These are phyloP conservation scores for Aspiorhynchus laticeps DNA, from an alignment of 2,113 vertebrate species.

Conservation along the genomic window DNA sequence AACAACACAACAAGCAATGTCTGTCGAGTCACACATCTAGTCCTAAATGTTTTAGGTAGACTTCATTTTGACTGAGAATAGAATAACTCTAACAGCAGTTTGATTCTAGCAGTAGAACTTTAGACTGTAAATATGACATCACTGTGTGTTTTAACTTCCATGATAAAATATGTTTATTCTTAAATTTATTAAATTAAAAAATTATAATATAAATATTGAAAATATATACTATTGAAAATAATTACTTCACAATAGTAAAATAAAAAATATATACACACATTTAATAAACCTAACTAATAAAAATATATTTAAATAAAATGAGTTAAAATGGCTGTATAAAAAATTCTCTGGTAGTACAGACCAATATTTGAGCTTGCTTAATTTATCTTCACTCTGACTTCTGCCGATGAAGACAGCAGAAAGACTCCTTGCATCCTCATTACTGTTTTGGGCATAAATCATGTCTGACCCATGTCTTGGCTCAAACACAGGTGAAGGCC, in stretches of 20 bases:
- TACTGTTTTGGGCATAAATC: conserved; percentile 35
- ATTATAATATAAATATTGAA: no score
- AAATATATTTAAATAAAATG: background rate
- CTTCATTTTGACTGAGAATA: background rate
- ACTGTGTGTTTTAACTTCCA: no score
- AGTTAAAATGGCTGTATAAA: background rate
- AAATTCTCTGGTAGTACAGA: background rate
- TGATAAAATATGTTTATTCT: no score
- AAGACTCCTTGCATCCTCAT: conserved; percentile 28
- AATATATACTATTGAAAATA: no score
- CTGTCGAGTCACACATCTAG: no score
- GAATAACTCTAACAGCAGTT: background rate
- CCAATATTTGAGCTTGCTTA: background rate
- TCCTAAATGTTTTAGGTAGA: no score
- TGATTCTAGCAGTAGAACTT: no score
- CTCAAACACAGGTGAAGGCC: conserved; percentile 31
- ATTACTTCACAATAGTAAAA: no score
- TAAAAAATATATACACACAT: background rate
- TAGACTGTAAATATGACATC: no score
- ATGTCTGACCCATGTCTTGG: conserved; percentile 29
- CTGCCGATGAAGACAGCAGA: conserved; percentile 10
- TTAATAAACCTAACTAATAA: background rate
- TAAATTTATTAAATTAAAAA: no score
- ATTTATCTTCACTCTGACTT: background rate
- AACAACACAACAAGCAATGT: no score